Evolutionary conservation across 92 coral and sea anemone species (phyloP).

Genomic region (Zoanthus solanderi): DNA sequence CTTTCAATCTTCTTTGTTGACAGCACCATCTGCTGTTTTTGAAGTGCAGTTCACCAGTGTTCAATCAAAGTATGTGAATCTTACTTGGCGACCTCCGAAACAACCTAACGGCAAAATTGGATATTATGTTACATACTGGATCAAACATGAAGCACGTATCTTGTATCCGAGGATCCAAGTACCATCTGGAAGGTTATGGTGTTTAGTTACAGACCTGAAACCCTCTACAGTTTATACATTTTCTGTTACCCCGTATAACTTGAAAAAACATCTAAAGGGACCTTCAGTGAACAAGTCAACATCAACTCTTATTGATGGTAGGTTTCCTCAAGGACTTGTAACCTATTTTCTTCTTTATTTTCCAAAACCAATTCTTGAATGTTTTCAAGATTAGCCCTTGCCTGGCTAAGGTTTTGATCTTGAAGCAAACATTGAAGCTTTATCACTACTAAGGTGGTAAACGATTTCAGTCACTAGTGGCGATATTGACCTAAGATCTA

Average conservation of each 20-base stretch:
- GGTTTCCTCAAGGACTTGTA: neutral
- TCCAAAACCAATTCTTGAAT: neutral
- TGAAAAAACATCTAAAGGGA: conserved; percentile 62
- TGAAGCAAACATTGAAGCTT: too few relatives aligned
- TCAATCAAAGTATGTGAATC: conserved; percentile 8
- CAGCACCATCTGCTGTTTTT: conserved; percentile 62
- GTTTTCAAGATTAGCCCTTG: neutral
- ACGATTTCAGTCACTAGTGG: too few relatives aligned
- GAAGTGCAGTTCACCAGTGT: neutral
- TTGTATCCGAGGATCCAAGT: conserved; percentile 27
- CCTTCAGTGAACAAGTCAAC: neutral
- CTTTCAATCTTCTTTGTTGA: neutral
- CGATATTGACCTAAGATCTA: too few relatives aligned
- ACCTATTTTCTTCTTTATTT: neutral
- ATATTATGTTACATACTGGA: conserved; percentile 57
- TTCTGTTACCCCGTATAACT: conserved; percentile 72
- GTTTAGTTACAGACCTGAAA: conserved; percentile 31
- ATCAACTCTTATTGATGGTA: conserved; percentile 59
- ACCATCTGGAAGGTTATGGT: conserved; percentile 17
- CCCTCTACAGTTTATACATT: conserved; percentile 66
- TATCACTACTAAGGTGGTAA: too few relatives aligned
- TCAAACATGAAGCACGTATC: neutral
- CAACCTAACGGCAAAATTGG: conserved; percentile 71
- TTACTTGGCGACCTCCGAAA: conserved; percentile 64
- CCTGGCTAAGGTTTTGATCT: too few relatives aligned